Evolutionary conservation across 2,797 vertebrate species (phyloP), one percentile per base, ranked within the genome.

Genomic region (Epinephelus awoara): DNA sequence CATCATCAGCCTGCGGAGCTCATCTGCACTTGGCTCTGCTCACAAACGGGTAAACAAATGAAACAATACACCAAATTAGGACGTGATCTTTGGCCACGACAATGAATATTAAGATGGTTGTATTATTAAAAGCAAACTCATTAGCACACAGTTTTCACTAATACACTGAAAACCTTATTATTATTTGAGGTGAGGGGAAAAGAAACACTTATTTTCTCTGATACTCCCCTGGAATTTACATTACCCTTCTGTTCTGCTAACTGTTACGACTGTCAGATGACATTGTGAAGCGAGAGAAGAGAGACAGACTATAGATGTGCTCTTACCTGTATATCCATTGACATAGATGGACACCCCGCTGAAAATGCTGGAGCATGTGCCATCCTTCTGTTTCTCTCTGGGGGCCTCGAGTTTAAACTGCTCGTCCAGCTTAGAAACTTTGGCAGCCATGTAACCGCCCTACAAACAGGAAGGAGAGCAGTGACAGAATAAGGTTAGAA

Each of bases 381-480:
- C 97, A 59, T 97, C 97, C 82, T 96, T 97, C 67, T 95, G 95
- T 80, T 97, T 96, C 83, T 98, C 89, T 82, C 88, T 90, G 80
- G 96, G 93, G 77, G 97, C 95, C 2, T 98, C 97, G 18, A 95
- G 92, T 85, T 93, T 96, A 91, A 99, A 99, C 65, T 99, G 98
- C 90, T 98, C 95, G 3, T 99, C 97, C 94, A 99, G 75, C 82
- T 99, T 99, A 69, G 95, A 96, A 47, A 98, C 94, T 91, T 99
- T 99, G 82, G 98, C 97, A n/a, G 97, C 96, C 97, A 98, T 99
- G 92, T 99, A 99, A 34, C 97, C 98, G 0, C 97, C 97, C 98
- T 99, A 79, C 38, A 79, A 55, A 81, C 44, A 67, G 63, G 10
- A 44, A 77, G 4, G 10, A 75, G 46, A 84, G 29, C 17, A 47